Conservation (phyloP, 2,888 invertebrate species). For the Eupeodes luniger region DNA sequence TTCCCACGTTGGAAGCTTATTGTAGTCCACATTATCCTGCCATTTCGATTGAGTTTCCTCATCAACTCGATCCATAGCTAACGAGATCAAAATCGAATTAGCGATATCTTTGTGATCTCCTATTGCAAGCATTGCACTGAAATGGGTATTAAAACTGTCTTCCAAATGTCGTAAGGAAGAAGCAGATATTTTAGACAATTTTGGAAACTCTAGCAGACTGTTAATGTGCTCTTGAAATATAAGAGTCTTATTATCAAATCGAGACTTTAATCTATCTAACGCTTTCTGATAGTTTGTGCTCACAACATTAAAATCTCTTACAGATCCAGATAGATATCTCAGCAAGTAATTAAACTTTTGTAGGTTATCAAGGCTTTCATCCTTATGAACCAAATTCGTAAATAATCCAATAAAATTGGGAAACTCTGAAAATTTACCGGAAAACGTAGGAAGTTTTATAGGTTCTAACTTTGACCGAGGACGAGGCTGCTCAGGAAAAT, state of each 20-base stretch:
- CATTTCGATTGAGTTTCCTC: not conserved
- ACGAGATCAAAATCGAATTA: constrained; percentile 23
- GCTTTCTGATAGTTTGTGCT: constrained; percentile 16
- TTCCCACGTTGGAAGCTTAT: not conserved
- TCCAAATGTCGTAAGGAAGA: not conserved
- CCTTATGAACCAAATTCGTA: constrained; percentile 64
- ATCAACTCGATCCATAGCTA: constrained; percentile 33
- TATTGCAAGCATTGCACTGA: constrained; percentile 14
- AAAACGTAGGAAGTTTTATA: constrained; percentile 64
- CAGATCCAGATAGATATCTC: constrained; percentile 27
- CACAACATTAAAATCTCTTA: constrained; percentile 18
- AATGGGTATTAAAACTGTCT: constrained; percentile 33
- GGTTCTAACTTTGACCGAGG: constrained; percentile 52
- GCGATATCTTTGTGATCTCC: constrained; percentile 33
- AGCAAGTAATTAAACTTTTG: constrained; percentile 47
- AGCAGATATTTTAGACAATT: constrained; percentile 21
- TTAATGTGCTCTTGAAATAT: constrained; percentile 15
- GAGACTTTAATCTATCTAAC: not conserved
- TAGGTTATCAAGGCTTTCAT: constrained; percentile 51
- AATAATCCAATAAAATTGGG: constrained; percentile 70
- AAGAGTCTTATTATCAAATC: not conserved
- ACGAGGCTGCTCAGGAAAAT: constrained; percentile 16
- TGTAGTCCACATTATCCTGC: not conserved
- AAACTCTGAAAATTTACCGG: constrained; percentile 67
- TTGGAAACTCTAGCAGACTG: constrained; percentile 20